Conservation (phyloP, 2,113 vertebrate genomes). For the Hylia prasina region DNA sequence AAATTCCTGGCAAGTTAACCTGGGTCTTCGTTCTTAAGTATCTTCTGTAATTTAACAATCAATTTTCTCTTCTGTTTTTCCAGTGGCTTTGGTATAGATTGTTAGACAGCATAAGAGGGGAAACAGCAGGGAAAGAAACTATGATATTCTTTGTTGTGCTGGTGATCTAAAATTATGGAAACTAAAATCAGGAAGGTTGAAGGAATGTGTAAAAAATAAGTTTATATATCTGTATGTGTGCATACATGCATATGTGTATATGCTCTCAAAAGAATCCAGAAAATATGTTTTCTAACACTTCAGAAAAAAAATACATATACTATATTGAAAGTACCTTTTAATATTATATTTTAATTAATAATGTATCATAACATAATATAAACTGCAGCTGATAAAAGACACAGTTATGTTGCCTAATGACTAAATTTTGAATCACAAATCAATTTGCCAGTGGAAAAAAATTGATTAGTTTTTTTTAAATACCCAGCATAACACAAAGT, state of each 20-base stretch:
- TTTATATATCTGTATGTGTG: not conserved
- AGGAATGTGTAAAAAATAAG: not conserved
- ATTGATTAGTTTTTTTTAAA: not conserved
- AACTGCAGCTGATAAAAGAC: not conserved
- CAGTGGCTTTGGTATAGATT: not conserved
- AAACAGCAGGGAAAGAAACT: not conserved
- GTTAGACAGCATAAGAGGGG: not conserved
- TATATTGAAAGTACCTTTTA: not conserved
- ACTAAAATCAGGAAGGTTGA: not conserved
- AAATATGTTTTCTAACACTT: not conserved
- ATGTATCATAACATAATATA: not conserved
- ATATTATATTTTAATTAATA: not conserved
- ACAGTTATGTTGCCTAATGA: not conserved
- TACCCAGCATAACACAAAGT: not conserved
- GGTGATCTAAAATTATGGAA: not conserved
- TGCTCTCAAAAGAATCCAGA: not conserved
- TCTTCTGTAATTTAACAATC: not conserved
- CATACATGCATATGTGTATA: not conserved
- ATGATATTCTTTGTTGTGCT: not conserved
- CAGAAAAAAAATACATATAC: not conserved
- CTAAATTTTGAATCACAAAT: not conserved
- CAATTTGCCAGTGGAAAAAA: not conserved
- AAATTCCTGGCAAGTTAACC: not conserved
- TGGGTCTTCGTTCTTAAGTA: not conserved
- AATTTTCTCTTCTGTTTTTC: not conserved